Conservation (phyloP, 2,888 invertebrate genomes). For the Tachina lurida region DNA sequence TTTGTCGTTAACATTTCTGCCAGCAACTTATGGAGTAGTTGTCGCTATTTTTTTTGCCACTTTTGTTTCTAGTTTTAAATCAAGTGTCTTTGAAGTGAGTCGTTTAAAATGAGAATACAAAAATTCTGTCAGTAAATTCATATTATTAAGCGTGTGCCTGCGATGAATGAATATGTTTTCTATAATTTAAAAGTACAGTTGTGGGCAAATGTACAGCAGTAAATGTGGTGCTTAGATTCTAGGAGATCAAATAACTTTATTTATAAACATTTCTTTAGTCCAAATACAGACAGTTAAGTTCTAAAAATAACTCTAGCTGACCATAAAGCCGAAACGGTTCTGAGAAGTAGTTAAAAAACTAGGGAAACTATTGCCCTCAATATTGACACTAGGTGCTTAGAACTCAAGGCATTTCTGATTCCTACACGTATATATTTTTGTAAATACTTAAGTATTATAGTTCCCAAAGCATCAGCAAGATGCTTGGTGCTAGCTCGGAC, state of each 20-base stretch:
- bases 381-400: too few species aligned
- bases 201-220: not conserved
- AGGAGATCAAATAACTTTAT: too few species aligned
- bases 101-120: conserved; percentile 4
- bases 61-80: conserved; percentile 52
- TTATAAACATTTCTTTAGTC: too few species aligned
- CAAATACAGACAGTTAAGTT: not conserved
- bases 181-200: conserved; percentile 22
- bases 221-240: not conserved
- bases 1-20: conserved; percentile 80
- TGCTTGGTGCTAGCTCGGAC: too few species aligned
- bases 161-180: conserved; percentile 15
- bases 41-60: conserved; percentile 6
- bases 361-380: too few species aligned
- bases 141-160: conserved; percentile 2
- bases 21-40: conserved; percentile 77
- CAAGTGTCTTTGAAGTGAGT: conserved; percentile 45
- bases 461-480: too few species aligned
- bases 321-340: too few species aligned
- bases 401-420: too few species aligned
- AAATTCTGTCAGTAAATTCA: conserved; percentile 31
- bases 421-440: too few species aligned
- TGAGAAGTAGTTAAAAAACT: too few species aligned
- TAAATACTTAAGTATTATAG: too few species aligned
- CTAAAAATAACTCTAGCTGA: too few species aligned